Base-by-base conservation (phyloP, 2,888 invertebrate species). In the Keiferia lycopersicella region DNA sequence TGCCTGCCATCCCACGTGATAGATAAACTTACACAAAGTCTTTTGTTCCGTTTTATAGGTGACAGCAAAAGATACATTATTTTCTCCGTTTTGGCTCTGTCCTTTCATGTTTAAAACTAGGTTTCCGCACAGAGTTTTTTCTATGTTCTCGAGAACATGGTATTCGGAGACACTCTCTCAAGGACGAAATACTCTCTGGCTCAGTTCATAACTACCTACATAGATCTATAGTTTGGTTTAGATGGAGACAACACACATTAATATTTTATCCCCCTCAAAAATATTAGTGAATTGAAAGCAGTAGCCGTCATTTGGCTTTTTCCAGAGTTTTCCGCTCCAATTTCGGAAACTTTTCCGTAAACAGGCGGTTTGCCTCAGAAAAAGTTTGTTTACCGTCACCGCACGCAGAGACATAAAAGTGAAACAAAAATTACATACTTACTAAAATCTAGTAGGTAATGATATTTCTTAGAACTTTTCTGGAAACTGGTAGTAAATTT, bases 1-100 rank as follows among this genome's bases (percentile, higher is more conserved):
- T 83, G 79, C 82, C 76, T 78, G 73, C 53, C 74, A 73, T 81
- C 81, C 81, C 81, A 82, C 73, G 68, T 73, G 75, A 78, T 74
- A 73, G 68, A 76, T 72, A 68, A 69, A 70, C 70, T 73, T 66
- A 69, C 73, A 68, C 68, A 74, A 70, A 72, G 64, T 65, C 71
- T 71, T 68, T 72, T 63, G 71, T 69, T 69, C 69, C 68, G 67
- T 75, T 69, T 71, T 70, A 69, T 69, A 67, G 58, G 39, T 39
- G 34, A 34, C 34, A 34, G 61, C 67, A 48, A 64, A 68, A 67
- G 69, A 65, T 64, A 69, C 20, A 58, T 50, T 39, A 34, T 34
- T 34, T 34, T 34, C 34, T 34, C 34, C 34, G 7, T 10, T 34
- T 34, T 34, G 3, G 34, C 10, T 26, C 26, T 60, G 18, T 20